Evolutionary conservation across 2,113 vertebrate genomes (phyloP), one percentile per base, ranked within the genome.

Genomic region (Dromas ardeola): DNA sequence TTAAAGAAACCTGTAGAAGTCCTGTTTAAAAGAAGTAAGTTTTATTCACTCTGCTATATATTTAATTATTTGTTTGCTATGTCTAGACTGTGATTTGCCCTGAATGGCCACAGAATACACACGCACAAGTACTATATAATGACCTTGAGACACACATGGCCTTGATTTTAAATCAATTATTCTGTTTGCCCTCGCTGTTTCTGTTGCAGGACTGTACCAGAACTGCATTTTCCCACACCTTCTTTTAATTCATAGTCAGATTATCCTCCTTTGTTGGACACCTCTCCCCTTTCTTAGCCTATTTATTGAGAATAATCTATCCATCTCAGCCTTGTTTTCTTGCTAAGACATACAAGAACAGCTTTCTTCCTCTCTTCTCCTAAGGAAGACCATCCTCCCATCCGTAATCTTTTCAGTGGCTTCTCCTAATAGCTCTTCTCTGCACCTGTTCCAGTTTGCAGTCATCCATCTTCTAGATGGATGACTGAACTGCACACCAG

Each of bases 341-440:
- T 78, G 59, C 69, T 58, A 73, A 53, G 38, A 45, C 52, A 70
- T 42, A 78, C 9, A 70, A 53, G 59, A 95, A 81, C 1, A 10
- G 20, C 23, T 81, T 94, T 86, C 74, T 67, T 40, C 8, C 23
- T 56, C 65, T 84, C 52, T 71, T 58, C 27, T 85, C 43, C 65
- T 47, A 80, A 88, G 70, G 43, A 95, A 90, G 74, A 86, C 74
- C 49, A 88, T 69, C 58, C 43, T 88, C n/a, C 23, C 63, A 78
- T 32, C 71, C 6, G 1, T 55, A 88, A 86, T 78, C 32, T 81
- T 94, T 89, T 38, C 93, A 78, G 80, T 74, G 38, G 20, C 65
- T 91, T 91, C 70, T 94, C 67, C 83, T 91, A 92, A 86, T 29
- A 74, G 94, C 61, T 81, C 56, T 93, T 72, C 77, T 79, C 81